Base-by-base conservation (phyloP, 2,797 vertebrate species). In the Rhabdophis nuchalis region DNA sequence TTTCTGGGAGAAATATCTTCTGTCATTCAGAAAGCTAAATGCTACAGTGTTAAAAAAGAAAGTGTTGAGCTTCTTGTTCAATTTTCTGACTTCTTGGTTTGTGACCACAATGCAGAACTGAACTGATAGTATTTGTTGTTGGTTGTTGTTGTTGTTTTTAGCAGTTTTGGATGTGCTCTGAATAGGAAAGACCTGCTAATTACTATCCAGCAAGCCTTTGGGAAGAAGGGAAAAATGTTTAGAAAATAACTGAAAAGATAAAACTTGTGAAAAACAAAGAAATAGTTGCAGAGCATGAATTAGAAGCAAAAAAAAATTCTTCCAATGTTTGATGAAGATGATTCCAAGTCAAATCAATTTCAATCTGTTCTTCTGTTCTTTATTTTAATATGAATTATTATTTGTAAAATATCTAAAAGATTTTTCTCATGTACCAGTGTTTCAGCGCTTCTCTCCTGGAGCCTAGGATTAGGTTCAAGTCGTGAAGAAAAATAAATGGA, bases 401-500 rank as follows among this genome's bases (percentile, higher is more conserved):
- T 41, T 29, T 14, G 41, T 72, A 20, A 72, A 72, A 32, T 41
- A 77, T 20, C 8, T 36, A 32, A 77, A 77, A 72, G 2, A 20
- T 77, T 72, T 72, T 36, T 77, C 18, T 77, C 32, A 36, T 77
- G 7, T 77, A 10, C 18, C 8, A 77, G 68, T 23, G 32, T 20
- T 77, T 54, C 29, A 32, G 29, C 4, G 12, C n/a, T 10, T 54
- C 86, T 32, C 53, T 32, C 3, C 86, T 23, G 10, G 77, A 53
- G 91, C 94, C 56, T 36, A 46, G 64, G 61, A 61, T 61, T 92
- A 95, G 94, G 58, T 58, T 32, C 68, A 93, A 57, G 77, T 92
- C 77, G 93, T 92, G 91, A 88, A 93, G 91, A 94, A 68, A 25
- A 93, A 61, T 61, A 95, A 90, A 85, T 93, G 93, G 93, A 94